A percentile compares a stretch with the other conserved stretches of the same genome.
phyloP scores from a whole-genome alignment of 1,140 invertebrate species.

The Calosoma granatense region DNA sequence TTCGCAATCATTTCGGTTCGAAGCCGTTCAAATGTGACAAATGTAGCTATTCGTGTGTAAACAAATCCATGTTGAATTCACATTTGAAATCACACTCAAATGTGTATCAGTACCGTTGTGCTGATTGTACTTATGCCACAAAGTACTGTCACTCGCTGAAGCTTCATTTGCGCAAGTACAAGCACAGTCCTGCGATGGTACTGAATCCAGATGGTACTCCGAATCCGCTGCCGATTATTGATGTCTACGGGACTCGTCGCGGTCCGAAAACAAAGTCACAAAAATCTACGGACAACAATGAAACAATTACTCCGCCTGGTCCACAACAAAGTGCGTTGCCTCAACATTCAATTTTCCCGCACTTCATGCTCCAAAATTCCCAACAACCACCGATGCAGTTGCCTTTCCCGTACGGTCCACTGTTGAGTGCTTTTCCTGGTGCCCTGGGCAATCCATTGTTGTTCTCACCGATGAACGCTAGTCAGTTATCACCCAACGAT shows the following conservation, averaged over 20 bases:
- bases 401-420: constrained; percentile 21
- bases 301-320: constrained; percentile 15
- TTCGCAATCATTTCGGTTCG: constrained; percentile 87
- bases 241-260: constrained; percentile 78
- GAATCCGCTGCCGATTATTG: constrained; percentile 77
- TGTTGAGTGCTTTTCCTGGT: constrained; percentile 17
- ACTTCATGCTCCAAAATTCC: constrained; percentile 19
- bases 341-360: constrained; percentile 25
- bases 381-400: constrained; percentile 15
- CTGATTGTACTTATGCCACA: constrained; percentile 92
- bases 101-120: constrained; percentile 91
- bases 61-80: constrained; percentile 98
- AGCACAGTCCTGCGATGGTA: constrained; percentile 76
- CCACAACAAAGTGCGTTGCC: constrained; percentile 23
- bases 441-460: constrained; percentile 29
- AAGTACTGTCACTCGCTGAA: constrained; percentile 98
- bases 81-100: constrained; percentile 98
- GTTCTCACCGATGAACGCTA: constrained; percentile 34
- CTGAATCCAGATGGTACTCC: constrained; percentile 79
- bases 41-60: constrained; percentile 90
- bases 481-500: not conserved
- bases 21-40: constrained; percentile 96
- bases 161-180: constrained; percentile 86
- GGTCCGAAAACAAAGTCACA: constrained; percentile 64
- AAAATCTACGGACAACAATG: constrained; percentile 14